Percentiles rank a stretch among this genome's conserved stretches.
phyloP scores from a whole-genome alignment of 2,797 vertebrate species.

The Trichosurus vulpecula region DNA sequence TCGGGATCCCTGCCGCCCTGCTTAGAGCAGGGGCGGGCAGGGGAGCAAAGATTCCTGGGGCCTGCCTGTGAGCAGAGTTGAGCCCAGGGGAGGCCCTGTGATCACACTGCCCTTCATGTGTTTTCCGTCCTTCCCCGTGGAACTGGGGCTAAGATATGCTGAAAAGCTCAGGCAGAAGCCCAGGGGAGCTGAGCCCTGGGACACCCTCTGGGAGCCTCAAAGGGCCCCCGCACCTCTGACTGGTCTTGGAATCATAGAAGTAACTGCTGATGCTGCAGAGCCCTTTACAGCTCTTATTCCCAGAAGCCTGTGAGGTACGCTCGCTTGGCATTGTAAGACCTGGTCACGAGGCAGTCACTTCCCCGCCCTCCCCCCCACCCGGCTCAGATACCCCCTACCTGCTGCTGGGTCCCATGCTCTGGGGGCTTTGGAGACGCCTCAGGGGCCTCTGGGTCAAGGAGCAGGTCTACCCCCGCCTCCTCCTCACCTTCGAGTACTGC shows the following conservation, averaged over 20 bases:
- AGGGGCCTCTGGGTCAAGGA: constrained; percentile 68
- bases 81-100: neutral
- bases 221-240: neutral
- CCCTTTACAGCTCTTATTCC: neutral
- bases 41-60: no score
- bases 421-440: constrained; percentile 56
- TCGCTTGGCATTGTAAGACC: no score
- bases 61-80: neutral
- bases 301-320: neutral
- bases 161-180: neutral
- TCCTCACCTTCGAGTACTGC: rapidly evolving
- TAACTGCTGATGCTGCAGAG: neutral
- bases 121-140: neutral
- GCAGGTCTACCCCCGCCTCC: constrained; percentile 30
- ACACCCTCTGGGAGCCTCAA: neutral
- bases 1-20: neutral
- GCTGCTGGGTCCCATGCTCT: constrained; percentile 83
- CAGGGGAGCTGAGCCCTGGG: neutral
- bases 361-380: neutral
- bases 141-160: neutral
- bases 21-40: no score
- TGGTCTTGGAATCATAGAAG: neutral
- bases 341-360: neutral
- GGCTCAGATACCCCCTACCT: constrained; percentile 77
- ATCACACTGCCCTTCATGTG: neutral